Percentiles rank a stretch among this genome's conserved stretches.
Evolutionary conservation across 2,113 vertebrate species (phyloP).

Genomic region (Xenopus tropicalis): UCB_Xtro_10.0 CM004445.2:85942501-85943000

Average conservation of each 20-base stretch:
- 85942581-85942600: constrained; percentile 11
- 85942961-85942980: constrained; percentile 40
- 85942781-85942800: constrained; percentile 44
- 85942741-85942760: constrained; percentile 49
- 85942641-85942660: constrained; percentile 2
- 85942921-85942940: constrained; percentile 51
- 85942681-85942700: constrained; percentile 26
- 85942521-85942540: neutral
- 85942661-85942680: constrained; percentile 43
- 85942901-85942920: constrained; percentile 50
- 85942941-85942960: constrained; percentile 43
- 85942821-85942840: constrained; percentile 50
- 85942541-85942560: neutral
- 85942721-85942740: constrained; percentile 43
- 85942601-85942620: constrained; percentile 9
- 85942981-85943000: constrained; percentile 32
- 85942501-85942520: too few species aligned
- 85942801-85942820: constrained; percentile 49
- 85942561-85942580: constrained; percentile 9
- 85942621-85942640: constrained; percentile 28
- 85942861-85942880: constrained; percentile 42
- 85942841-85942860: constrained; percentile 42
- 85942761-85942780: constrained; percentile 49
- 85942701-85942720: constrained; percentile 29
- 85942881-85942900: constrained; percentile 47